Base-by-base conservation (phyloP, 1,140 invertebrate genomes). In the Eciton burchellii region DNA sequence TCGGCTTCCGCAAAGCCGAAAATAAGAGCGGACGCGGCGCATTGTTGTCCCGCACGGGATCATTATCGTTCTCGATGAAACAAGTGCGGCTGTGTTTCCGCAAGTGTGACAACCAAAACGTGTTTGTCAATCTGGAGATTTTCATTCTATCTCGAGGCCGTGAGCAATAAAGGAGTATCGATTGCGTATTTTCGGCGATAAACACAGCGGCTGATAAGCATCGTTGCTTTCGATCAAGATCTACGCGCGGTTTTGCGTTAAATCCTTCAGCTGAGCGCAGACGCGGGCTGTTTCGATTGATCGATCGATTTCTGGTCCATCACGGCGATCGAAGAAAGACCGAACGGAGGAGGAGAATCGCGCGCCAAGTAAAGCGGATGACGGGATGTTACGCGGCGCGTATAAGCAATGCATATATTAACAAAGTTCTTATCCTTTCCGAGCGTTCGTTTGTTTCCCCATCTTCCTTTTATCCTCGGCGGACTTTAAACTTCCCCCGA, bases 371-470 rank as follows among this genome's bases (percentile, higher is more conserved):
- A 79, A 79, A 79, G 56, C 63, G 63, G 74, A 70, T 70, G 63
- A 70, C 70, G 62, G 16, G 47, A 79, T 79, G 70, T 79, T 79
- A 79, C n/a, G n/a, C n/a, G n/a, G 49, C 49, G 74, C 41, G 63
- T 70, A 70, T 66, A 57, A 79, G 74, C 54, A 68, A 79, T 73
- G 77, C 77, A 81, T 81, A 81, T 73, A 81, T 81, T 73, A 81
- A 81, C 54, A 49, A 72, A 81, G 66, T 81, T 73, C 77, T 81
- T 81, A 72, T 73, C 71, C 73, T 77, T 77, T 79, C 73, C 12
- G 49, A 45, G 41, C 56, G 59, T 76, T 83, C 62, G 73, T 79
- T 83, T 82, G 81, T 82, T 62, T 41, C 70, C 49, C 68, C 54
- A 59, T 24, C 56, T 16, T 45, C 47, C 6, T 29, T 35, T 6